phyloP scores from a whole-genome alignment of 2,888 invertebrate species.

The Cheilosia variabilis region DNA sequence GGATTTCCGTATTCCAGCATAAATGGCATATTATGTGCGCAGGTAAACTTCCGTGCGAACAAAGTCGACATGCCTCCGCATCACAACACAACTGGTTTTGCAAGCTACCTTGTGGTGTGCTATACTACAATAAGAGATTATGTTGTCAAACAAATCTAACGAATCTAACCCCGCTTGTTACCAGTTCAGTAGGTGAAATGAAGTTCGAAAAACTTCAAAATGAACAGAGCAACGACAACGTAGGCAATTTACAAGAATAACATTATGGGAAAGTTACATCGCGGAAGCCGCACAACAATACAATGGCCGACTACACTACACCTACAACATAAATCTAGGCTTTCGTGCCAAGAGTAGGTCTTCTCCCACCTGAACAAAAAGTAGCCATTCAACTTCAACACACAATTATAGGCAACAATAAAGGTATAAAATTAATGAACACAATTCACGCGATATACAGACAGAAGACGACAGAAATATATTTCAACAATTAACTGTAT shows the following conservation, averaged over 20 bases:
- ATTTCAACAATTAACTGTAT: not conserved
- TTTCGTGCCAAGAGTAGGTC: conserved; percentile 43
- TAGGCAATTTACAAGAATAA: conserved; percentile 16
- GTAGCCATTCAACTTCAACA: conserved; percentile 7
- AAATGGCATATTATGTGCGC: not conserved
- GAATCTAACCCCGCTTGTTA: conserved; percentile 6
- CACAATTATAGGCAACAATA: not conserved
- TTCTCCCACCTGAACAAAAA: conserved; percentile 16
- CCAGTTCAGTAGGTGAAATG: conserved; percentile 28
- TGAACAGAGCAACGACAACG: not conserved
- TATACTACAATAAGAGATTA: not conserved
- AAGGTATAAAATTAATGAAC: conserved; percentile 26
- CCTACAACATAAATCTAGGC: conserved; percentile 39
- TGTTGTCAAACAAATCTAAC: conserved; percentile 26
- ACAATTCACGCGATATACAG: conserved; percentile 22
- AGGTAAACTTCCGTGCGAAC: conserved; percentile 28
- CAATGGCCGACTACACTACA: conserved; percentile 15
- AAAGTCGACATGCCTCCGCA: not conserved
- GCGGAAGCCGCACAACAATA: conserved; percentile 65
- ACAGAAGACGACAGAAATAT: conserved; percentile 1
- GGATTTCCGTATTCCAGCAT: conserved; percentile 8
- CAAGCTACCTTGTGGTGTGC: conserved; percentile 14
- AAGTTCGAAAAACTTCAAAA: conserved; percentile 3
- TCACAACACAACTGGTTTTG: conserved; percentile 48
- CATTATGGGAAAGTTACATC: conserved; percentile 47